These are phyloP conservation scores for Riptortus pedestris DNA, from an alignment of 1,140 invertebrate species.

Conservation along the genomic window DNA sequence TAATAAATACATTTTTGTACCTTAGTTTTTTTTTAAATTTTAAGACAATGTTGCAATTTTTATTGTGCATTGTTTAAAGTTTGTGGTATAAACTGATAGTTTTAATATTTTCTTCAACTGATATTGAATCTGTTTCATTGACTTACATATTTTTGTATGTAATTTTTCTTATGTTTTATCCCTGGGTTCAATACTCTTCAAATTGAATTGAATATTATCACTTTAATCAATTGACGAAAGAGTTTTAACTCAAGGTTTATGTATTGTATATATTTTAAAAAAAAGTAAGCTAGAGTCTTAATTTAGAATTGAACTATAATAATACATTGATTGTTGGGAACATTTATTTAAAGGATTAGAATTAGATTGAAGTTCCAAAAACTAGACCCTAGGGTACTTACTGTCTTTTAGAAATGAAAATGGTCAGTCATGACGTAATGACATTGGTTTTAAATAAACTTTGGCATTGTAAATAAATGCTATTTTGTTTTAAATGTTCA, in stretches of 20 bases:
- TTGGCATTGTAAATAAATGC: slow-evolving; percentile 8
- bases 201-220: background rate
- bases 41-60: background rate
- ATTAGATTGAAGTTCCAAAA: slow-evolving; percentile 1
- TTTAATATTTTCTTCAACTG: background rate
- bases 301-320: background rate
- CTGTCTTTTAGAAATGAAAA: background rate
- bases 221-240: background rate
- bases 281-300: background rate
- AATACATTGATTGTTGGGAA: slow-evolving; percentile 3
- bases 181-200: background rate
- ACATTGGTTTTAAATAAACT: background rate
- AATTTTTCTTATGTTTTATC: background rate
- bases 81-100: background rate
- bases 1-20: slow-evolving; percentile 3
- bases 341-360: slow-evolving; percentile 9
- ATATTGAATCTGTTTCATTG: background rate
- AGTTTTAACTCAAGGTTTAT: background rate
- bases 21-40: slow-evolving; percentile 4
- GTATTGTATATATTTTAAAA: slow-evolving; percentile 2
- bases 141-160: background rate
- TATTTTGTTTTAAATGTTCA: slow-evolving; percentile 7
- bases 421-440: background rate
- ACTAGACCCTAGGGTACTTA: slow-evolving; percentile 1
- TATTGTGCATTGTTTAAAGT: background rate